These are phyloP conservation scores for Cheilosia grossa DNA, from an alignment of 2,888 invertebrate species.

Conservation along the genomic window DNA sequence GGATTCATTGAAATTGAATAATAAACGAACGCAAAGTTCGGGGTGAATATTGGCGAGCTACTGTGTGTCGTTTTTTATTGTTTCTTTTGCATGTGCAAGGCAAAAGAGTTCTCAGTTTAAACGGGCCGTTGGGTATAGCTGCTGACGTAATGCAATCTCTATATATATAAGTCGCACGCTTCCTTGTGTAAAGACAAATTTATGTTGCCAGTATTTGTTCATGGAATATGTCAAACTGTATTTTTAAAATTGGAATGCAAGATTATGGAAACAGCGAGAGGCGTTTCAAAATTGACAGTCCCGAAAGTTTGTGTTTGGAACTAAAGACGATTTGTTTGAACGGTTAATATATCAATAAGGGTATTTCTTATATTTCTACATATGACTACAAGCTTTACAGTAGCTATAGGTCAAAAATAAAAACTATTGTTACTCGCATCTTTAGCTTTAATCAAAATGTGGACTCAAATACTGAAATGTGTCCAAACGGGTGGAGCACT, in stretches of 20 bases:
- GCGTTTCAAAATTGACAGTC: no score
- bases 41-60: not conserved
- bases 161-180: not conserved
- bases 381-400: no score
- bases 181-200: not conserved
- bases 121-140: not conserved
- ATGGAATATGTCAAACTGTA: not conserved
- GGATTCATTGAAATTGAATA: constrained; percentile 36
- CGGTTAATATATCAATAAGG: no score
- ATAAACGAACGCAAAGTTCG: constrained; percentile 25
- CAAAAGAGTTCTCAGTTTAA: constrained; percentile 4
- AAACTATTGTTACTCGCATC: no score
- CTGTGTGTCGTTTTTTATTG: not conserved
- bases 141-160: not conserved
- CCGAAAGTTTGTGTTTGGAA: no score
- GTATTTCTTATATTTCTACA: no score
- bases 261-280: not conserved
- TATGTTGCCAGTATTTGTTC: constrained; percentile 4
- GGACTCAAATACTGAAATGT: no score
- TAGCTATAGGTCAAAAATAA: no score
- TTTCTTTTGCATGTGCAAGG: not conserved
- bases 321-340: no score
- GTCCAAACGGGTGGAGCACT: no score
- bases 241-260: not conserved
- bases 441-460: no score